Base-by-base conservation (phyloP, 1,140 invertebrate species). In the Lethrus apterus region DNA sequence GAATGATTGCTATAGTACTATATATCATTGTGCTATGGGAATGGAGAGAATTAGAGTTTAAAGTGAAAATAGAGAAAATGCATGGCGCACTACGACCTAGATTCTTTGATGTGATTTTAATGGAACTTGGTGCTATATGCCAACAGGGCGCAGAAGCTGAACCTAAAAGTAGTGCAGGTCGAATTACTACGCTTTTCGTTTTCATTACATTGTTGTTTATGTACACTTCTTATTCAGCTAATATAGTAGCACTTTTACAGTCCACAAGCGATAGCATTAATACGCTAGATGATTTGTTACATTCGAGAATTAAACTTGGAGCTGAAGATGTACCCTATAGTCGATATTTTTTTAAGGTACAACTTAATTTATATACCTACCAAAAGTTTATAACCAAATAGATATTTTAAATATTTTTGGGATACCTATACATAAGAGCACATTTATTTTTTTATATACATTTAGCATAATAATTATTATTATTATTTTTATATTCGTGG, bases 211-310 rank as follows among this genome's bases (percentile, higher is more conserved):
- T 74, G 5, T 55, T 65, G 51, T 62, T 62, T 51, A 15, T 65
- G 10, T 78, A 78, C 54, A 72, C 73, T 0, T 74, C 77, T 0
- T 79, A 77, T 50, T 74, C 75, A 4, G 77, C 76, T 0, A 78
- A 78, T 42, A 79, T 79, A 23, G 76, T 79, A 0, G 72, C 73
- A 9, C 56, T 80, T 1, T 54, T 80, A 0, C 76, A 77, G 48
- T 75, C 76, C 2, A 75, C 75, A n/a, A 72, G 74, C 0, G 66
- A 67, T 0, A 69, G 70, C 23, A 76, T 80, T 9, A 67, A 67
- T 35, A 74, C 67, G 1, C 31, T 76, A 2, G 56, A 69, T 5
- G 74, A 78, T 48, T 60, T 81, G 3, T 56, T 76, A 2, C 60
- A 71, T 40, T 78, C 77, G 11, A 69, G 74, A 11, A 58, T 80